Evolutionary conservation across 2,888 invertebrate genomes (phyloP).

Genomic region (Malthinus seriepunctatus): DNA sequence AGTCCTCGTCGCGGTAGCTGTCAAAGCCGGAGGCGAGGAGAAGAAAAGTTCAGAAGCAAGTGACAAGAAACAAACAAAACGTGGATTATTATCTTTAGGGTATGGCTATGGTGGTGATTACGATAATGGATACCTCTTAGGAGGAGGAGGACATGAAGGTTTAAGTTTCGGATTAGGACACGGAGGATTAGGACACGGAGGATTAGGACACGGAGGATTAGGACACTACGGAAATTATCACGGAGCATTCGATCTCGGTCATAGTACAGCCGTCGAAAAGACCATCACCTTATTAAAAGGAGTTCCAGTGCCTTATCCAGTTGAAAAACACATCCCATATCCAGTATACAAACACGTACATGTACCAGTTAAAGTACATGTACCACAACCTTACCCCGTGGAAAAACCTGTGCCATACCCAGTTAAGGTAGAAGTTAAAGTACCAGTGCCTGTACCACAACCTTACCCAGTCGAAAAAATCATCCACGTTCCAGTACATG

Average conservation of each 20-base stretch:
- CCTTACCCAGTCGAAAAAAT: slow-evolving; percentile 63
- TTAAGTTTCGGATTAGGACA: slow-evolving; percentile 54
- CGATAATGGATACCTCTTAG: slow-evolving; percentile 70
- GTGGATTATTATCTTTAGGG: slow-evolving; percentile 77
- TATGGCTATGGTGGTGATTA: slow-evolving; percentile 81
- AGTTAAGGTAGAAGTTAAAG: slow-evolving; percentile 69
- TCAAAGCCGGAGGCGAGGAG: slow-evolving; percentile 68
- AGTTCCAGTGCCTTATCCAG: slow-evolving; percentile 66
- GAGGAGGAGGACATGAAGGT: slow-evolving; percentile 61
- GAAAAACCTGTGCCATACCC: slow-evolving; percentile 76
- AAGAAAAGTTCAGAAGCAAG: slow-evolving; percentile 55
- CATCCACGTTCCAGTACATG: slow-evolving; percentile 1
- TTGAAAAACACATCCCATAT: slow-evolving; percentile 66
- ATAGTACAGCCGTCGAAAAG: slow-evolving; percentile 62
- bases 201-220: slow-evolving; percentile 33
- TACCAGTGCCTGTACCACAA: slow-evolving; percentile 55
- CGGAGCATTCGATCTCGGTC: slow-evolving; percentile 45
- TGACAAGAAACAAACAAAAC: slow-evolving; percentile 81
- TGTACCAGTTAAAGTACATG: slow-evolving; percentile 76
- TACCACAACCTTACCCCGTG: slow-evolving; percentile 80
- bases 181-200: slow-evolving; percentile 37
- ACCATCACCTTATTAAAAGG: slow-evolving; percentile 70
- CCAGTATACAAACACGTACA: slow-evolving; percentile 74
- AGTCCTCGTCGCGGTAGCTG: slow-evolving; percentile 70
- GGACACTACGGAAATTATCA: slow-evolving; percentile 39